Conservation (phyloP, 2,113 vertebrate species). For the Cephalopholis sonnerati region DNA sequence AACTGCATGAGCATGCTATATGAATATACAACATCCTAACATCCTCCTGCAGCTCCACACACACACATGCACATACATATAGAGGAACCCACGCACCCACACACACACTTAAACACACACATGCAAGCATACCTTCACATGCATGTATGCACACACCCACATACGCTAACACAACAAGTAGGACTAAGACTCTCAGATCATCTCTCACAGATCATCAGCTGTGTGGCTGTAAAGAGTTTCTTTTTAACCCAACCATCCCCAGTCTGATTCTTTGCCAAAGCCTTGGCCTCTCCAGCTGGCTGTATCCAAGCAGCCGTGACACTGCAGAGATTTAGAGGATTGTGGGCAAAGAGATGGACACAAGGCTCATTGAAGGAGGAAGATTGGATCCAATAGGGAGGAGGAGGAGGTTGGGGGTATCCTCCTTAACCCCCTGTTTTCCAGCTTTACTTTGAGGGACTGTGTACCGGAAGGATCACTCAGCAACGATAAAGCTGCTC, state of each 20-base stretch:
- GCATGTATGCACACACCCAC: slow-evolving; percentile 20
- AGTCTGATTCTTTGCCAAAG: slow-evolving; percentile 40
- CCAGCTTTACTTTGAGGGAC: slow-evolving; percentile 16
- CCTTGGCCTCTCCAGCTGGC: slow-evolving; percentile 48
- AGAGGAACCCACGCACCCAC: slow-evolving; percentile 18
- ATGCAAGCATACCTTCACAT: slow-evolving; percentile 14
- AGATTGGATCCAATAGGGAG: slow-evolving; percentile 55
- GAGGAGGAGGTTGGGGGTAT: slow-evolving; percentile 20
- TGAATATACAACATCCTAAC: neutral
- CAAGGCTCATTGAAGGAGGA: slow-evolving; percentile 70
- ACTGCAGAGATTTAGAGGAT: slow-evolving; percentile 71
- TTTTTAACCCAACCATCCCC: slow-evolving; percentile 42
- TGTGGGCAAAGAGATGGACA: slow-evolving; percentile 71
- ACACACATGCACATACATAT: slow-evolving; percentile 13
- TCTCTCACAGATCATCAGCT: neutral
- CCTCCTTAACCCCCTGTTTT: slow-evolving; percentile 54
- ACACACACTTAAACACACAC: slow-evolving; percentile 23
- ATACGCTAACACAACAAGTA: slow-evolving; percentile 7
- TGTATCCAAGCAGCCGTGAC: slow-evolving; percentile 65
- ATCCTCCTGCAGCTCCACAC: slow-evolving; percentile 22
- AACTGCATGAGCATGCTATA: neutral
- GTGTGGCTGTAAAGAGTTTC: slow-evolving; percentile 19
- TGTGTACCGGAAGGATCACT: slow-evolving; percentile 13
- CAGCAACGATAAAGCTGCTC: slow-evolving; percentile 11
- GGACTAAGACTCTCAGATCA: neutral